phyloP scores from a whole-genome alignment of 2,113 vertebrate species.

The Rynchops niger region DNA sequence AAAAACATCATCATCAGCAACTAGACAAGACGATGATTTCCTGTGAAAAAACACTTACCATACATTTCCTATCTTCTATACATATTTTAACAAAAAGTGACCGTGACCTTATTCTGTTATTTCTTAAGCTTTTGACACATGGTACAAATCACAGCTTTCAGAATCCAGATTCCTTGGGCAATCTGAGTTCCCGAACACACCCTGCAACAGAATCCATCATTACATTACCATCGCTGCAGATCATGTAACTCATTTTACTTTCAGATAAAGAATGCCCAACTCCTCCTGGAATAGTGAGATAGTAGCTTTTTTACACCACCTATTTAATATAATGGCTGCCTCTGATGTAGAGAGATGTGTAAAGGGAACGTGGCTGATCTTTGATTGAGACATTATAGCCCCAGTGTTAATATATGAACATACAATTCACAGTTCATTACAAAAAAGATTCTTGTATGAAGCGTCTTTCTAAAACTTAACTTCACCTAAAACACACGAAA shows the following conservation, averaged over 20 bases:
- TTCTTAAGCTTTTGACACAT: background rate
- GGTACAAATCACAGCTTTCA: constrained; percentile 29
- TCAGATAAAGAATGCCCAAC: background rate
- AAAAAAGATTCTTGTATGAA: background rate
- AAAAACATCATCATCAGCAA: background rate
- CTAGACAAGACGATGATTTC: background rate
- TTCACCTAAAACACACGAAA: background rate
- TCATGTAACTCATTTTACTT: constrained; percentile 49
- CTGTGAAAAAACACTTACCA: background rate
- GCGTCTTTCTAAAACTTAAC: background rate
- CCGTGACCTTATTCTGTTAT: background rate
- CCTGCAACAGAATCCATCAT: background rate
- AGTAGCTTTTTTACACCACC: background rate
- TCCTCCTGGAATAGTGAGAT: background rate
- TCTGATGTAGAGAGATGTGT: background rate
- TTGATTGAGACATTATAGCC: background rate
- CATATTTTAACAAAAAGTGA: background rate
- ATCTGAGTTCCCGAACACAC: background rate
- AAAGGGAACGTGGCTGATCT: background rate
- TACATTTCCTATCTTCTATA: background rate
- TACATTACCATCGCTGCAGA: background rate
- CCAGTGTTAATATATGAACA: background rate
- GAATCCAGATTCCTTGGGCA: background rate
- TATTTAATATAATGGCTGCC: background rate
- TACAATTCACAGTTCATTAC: background rate